phyloP scores from a whole-genome alignment of 2,797 vertebrate species.

The Neosilurus hyrtlii region DNA sequence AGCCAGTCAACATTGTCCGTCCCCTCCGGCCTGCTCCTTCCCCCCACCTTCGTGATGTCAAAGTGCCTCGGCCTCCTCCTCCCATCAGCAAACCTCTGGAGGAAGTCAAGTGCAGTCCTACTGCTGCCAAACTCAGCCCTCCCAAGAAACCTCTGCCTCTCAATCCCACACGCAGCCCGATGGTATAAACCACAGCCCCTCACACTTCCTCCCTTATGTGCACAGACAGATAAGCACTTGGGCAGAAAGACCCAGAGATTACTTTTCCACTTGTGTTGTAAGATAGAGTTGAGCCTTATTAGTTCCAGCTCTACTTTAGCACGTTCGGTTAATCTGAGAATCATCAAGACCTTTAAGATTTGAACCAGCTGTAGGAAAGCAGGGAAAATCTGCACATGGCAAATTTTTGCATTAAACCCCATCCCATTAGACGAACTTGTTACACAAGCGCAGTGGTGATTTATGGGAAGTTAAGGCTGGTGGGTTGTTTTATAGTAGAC shows the following conservation, averaged over 20 bases:
- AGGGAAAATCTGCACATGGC: not conserved
- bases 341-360: constrained; percentile 4
- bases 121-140: constrained; percentile 71
- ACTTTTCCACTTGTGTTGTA: not conserved
- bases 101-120: constrained; percentile 41
- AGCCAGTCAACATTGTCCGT: constrained; percentile 78
- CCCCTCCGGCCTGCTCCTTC: constrained; percentile 71
- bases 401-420: not conserved
- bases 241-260: constrained; percentile 8
- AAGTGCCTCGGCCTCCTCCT: constrained; percentile 71
- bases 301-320: not conserved
- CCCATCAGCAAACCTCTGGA: constrained; percentile 64
- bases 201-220: not conserved
- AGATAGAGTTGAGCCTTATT: constrained; percentile 4
- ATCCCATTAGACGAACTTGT: not conserved
- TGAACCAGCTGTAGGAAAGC: constrained; percentile 10
- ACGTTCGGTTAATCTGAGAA: not conserved
- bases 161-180: constrained; percentile 74
- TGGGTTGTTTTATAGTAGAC: not conserved
- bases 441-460: constrained; percentile 1
- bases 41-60: constrained; percentile 59
- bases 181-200: constrained; percentile 65
- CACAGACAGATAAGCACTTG: constrained; percentile 17
- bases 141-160: constrained; percentile 81
- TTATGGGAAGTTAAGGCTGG: constrained; percentile 9